These are phyloP conservation scores for Ooceraea biroi DNA, from an alignment of 1,140 invertebrate genomes.

Conservation along the genomic window DNA sequence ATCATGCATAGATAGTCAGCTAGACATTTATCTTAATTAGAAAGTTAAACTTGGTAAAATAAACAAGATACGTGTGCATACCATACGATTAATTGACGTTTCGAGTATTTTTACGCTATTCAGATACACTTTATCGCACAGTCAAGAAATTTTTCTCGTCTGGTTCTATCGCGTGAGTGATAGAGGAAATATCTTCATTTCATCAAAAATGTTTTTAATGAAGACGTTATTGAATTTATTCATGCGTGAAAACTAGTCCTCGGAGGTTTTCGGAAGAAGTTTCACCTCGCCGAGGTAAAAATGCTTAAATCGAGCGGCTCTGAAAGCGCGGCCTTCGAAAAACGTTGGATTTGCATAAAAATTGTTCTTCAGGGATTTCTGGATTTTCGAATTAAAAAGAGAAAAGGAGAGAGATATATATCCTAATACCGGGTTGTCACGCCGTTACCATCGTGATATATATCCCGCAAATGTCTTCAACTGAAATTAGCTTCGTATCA, in stretches of 20 bases:
- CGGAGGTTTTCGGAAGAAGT: background rate
- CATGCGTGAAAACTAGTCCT: background rate
- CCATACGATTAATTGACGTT: no score
- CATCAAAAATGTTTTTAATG: background rate
- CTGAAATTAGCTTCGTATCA: no score
- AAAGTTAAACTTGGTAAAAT: no score
- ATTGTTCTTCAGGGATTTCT: background rate
- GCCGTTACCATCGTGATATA: no score
- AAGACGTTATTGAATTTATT: constrained; percentile 8
- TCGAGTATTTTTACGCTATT: no score
- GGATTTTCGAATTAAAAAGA: background rate
- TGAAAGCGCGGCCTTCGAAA: background rate
- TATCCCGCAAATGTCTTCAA: no score
- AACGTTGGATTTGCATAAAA: background rate
- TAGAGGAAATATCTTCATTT: background rate
- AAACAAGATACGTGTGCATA: no score
- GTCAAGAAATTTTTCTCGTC: background rate
- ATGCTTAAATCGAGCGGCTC: background rate
- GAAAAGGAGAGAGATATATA: no score
- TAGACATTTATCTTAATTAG: no score
- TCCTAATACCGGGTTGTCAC: no score
- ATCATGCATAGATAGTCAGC: no score
- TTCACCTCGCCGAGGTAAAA: background rate
- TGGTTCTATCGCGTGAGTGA: background rate
- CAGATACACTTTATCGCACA: no score